Evolutionary conservation across 2,888 invertebrate species (phyloP).

Genomic region (Apoda limacodes): DNA sequence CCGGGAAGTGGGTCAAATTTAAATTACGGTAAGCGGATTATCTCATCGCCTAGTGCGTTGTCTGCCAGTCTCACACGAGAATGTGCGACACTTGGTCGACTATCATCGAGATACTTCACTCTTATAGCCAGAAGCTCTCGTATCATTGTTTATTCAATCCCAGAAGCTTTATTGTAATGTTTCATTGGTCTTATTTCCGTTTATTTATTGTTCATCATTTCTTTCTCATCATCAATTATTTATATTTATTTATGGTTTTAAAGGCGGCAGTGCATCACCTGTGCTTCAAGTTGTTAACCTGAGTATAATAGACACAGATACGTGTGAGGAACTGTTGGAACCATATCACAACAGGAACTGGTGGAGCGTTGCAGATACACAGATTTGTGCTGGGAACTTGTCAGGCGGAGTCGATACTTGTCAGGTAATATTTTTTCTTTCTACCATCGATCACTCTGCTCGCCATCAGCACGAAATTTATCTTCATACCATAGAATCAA

Average conservation of each 20-base stretch:
- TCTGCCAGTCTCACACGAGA: no score
- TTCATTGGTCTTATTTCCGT: no score
- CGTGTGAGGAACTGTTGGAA: slow-evolving; percentile 20
- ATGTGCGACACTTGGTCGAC: no score
- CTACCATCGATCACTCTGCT: no score
- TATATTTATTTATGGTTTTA: slow-evolving; percentile 3
- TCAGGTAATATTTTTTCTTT: slow-evolving; percentile 14
- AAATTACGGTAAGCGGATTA: no score
- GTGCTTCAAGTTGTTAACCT: slow-evolving; percentile 25
- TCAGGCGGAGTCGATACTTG: slow-evolving; percentile 24
- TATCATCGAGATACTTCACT: no score
- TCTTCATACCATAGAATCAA: no score
- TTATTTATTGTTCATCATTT: no score
- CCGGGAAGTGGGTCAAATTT: no score
- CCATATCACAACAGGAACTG: slow-evolving; percentile 20
- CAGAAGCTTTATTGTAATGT: not conserved
- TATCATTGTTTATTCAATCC: not conserved
- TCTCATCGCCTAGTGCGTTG: no score
- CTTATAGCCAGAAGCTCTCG: not conserved
- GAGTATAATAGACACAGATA: slow-evolving; percentile 20
- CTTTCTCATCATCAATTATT: no score
- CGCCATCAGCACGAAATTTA: no score
- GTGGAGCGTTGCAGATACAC: slow-evolving; percentile 21
- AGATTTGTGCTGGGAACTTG: slow-evolving; percentile 25
- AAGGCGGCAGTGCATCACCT: slow-evolving; percentile 9